Conservation (phyloP, 2,113 vertebrate species). For the Sinocyclocheilus grahami region DNA sequence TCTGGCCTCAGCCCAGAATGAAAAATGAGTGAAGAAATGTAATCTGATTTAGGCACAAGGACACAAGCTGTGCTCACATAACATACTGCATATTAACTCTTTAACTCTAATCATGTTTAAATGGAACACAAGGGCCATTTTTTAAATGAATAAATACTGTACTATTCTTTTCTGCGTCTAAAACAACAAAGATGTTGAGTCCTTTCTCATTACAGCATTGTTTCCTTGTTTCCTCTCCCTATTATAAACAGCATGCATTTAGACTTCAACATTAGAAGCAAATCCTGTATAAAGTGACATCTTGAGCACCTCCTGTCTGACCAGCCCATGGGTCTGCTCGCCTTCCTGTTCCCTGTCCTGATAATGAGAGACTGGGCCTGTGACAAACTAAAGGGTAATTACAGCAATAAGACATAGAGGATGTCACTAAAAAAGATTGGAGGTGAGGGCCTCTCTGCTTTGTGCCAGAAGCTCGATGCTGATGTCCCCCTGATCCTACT, state of each 20-base stretch:
- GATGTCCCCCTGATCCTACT: conserved; percentile 74
- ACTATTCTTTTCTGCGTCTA: neutral
- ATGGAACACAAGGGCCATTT: neutral
- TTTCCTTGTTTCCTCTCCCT: neutral
- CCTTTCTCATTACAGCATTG: neutral
- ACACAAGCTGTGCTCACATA: conserved; percentile 53
- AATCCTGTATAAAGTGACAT: conserved; percentile 20
- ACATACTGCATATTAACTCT: conserved; percentile 59
- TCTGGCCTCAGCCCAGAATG: conserved; percentile 66
- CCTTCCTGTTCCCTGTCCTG: conserved; percentile 56
- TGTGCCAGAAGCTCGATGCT: conserved; percentile 73
- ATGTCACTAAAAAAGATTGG: conserved; percentile 79
- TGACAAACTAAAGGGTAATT: conserved; percentile 75
- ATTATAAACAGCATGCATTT: neutral
- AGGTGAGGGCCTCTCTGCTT: conserved; percentile 74
- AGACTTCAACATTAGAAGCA: conserved; percentile 12
- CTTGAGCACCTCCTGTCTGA: conserved; percentile 36
- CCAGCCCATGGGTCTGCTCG: conserved; percentile 51
- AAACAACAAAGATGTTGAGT: neutral
- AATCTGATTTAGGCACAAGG: conserved; percentile 64
- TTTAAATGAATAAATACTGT: no score
- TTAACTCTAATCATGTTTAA: conserved; percentile 15
- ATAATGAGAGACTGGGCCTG: conserved; percentile 52
- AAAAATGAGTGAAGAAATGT: conserved; percentile 57
- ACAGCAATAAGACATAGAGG: conserved; percentile 70